Conservation (phyloP, 2,888 invertebrate genomes). For the Timema podura region DNA sequence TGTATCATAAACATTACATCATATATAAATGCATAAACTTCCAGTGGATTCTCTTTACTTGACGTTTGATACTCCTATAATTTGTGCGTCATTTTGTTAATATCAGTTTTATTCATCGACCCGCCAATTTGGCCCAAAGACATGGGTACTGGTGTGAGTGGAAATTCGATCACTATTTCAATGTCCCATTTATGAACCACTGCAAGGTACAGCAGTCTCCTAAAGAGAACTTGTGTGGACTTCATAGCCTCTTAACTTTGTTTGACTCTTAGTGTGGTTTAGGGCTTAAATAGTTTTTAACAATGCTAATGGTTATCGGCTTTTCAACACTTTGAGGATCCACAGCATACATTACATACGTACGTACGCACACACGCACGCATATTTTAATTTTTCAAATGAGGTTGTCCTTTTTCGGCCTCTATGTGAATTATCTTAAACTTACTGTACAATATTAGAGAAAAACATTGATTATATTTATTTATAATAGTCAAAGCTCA, state of each 20-base stretch:
- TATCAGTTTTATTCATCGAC: background rate
- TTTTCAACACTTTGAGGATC: background rate
- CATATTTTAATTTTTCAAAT: background rate
- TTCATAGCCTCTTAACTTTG: conserved; percentile 1
- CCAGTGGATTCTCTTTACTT: conserved; percentile 4
- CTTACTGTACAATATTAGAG: too few relatives aligned
- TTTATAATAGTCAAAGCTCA: too few relatives aligned
- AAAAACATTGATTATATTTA: too few relatives aligned
- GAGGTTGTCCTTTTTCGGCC: background rate
- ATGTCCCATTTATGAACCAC: conserved; percentile 5
- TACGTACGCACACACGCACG: too few relatives aligned
- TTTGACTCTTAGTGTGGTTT: background rate
- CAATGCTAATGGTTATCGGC: background rate
- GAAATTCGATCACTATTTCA: conserved; percentile 6
- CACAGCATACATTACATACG: background rate
- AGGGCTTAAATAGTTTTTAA: background rate
- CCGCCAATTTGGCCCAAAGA: background rate
- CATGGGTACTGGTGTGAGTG: conserved; percentile 2
- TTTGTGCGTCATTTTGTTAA: background rate
- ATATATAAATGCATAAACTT: background rate
- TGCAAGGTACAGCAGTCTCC: conserved; percentile 12
- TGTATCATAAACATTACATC: too few relatives aligned
- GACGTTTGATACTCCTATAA: conserved; percentile 2
- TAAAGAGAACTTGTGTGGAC: background rate
- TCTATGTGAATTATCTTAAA: background rate